A percentile compares a stretch with the other conserved stretches of the same genome.
These are phyloP conservation scores for Ciconia stormi DNA, from an alignment of 2,113 vertebrate genomes.

Conservation along the genomic window DNA sequence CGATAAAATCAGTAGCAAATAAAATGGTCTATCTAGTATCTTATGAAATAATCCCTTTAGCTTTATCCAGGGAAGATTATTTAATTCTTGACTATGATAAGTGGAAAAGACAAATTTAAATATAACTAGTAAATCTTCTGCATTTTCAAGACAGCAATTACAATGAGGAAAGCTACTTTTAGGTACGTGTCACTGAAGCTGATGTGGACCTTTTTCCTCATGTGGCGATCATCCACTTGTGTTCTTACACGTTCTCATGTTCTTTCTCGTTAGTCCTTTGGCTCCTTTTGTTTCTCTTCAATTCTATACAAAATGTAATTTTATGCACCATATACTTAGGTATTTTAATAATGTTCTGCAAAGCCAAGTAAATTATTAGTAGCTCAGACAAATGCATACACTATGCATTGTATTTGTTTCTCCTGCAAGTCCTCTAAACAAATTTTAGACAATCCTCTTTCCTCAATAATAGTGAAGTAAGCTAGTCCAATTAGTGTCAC, in stretches of 20 bases:
- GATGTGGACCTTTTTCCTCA: background rate
- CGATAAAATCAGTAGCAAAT: background rate
- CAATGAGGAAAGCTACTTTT: background rate
- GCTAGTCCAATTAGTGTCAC: conserved; percentile 62
- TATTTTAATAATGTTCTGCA: background rate
- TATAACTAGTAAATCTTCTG: background rate
- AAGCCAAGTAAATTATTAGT: background rate
- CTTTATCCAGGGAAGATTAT: background rate
- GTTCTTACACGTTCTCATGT: background rate
- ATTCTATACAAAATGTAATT: conserved; percentile 8
- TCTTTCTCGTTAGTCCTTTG: background rate
- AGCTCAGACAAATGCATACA: background rate
- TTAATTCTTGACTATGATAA: background rate
- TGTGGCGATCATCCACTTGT: background rate
- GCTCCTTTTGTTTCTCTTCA: background rate
- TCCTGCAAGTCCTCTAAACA: conserved; percentile 17
- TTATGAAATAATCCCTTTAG: background rate
- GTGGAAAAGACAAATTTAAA: background rate
- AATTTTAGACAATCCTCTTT: conserved; percentile 30
- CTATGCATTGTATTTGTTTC: background rate
- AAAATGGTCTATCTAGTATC: background rate
- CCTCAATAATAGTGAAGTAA: conserved; percentile 24
- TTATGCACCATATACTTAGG: conserved; percentile 42
- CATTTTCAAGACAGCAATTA: background rate
- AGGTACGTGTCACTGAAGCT: background rate